Evolutionary conservation across 2,797 vertebrate genomes (phyloP).

Genomic region (Xiphophorus birchmanni): DNA sequence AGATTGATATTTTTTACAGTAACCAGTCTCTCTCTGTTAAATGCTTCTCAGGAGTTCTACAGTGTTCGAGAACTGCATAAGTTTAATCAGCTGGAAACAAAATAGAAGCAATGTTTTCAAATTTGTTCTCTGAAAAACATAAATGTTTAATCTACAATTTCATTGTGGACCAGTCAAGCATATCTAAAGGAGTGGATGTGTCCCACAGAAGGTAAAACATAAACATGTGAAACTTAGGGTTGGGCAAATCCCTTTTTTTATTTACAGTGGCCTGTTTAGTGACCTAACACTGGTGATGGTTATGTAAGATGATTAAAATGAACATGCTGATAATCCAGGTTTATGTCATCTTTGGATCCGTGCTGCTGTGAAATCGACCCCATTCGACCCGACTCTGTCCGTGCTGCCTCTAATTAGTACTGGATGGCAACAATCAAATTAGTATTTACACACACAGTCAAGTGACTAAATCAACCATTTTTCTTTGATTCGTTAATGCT

Average conservation of each 20-base stretch:
- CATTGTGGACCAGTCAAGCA: not conserved
- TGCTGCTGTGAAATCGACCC: conserved; percentile 40
- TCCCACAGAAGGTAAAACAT: not conserved
- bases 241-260: conserved; percentile 2
- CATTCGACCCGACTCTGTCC: conserved; percentile 31
- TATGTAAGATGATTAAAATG: conserved; percentile 71
- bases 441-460: conserved; percentile 43
- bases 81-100: not conserved
- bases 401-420: conserved; percentile 43
- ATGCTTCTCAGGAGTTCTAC: not conserved
- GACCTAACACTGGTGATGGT: conserved; percentile 29
- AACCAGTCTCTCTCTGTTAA: not conserved
- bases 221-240: conserved; percentile 16
- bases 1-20: not conserved
- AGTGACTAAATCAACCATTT: conserved; percentile 44
- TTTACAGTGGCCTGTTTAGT: not conserved
- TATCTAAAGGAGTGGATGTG: not conserved
- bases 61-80: not conserved
- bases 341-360: conserved; percentile 64
- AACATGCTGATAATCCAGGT: conserved; percentile 72
- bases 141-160: not conserved
- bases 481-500: conserved; percentile 52
- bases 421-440: conserved; percentile 37
- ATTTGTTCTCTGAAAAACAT: not conserved
- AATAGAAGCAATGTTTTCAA: not conserved